Base-by-base conservation (phyloP, 2,113 vertebrate species). In the Xenopus borealis region DNA sequence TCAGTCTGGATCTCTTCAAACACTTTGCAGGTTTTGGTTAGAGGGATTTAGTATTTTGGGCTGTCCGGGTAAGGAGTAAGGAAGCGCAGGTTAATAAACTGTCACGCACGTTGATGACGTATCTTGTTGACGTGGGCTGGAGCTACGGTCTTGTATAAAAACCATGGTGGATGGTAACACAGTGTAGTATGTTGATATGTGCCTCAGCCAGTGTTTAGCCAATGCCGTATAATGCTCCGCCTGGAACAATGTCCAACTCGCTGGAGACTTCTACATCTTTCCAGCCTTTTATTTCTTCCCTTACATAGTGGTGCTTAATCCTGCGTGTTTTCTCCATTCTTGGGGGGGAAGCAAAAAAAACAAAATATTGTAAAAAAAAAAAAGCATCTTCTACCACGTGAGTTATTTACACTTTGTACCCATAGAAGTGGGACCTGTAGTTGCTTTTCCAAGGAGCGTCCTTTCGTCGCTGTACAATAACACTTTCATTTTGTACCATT, bases 261-360 rank as follows among this genome's bases (percentile, higher is more conserved):
- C 77, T 87, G 86, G 81, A 85, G 81, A 86, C 72, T 86, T 85
- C 79, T 88, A 85, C 80, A 53, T 84, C 85, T 80, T 82, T 86
- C 80, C 83, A 83, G 83, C 84, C 86, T 89, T 89, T 89, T 44
- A 64, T 45, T 87, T 83, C 84, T 89, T 88, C 83, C 85, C 81
- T 85, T 83, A 88, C 79, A 88, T 83, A 82, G 85, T 85, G 89
- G 90, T 92, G 89, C 90, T 91, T 85, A 87, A 72, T 82, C 81
- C 66, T 71, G n/a, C 69, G 78, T 83, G 80, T 86, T 85, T n/a
- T 84, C 81, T 73, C 1, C 75, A 72, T 53, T 72, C 72, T 79
- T 67, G 78, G 66, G n/a, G 18, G n/a, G n/a, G n/a, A n/a, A n/a
- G n/a, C n/a, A 78, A 78, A 58, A 75, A 10, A 12, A 23, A 20